Percentiles rank a stretch among this genome's conserved stretches.
Conservation (phyloP, 2,888 invertebrate species). For the Drosophila cracens region DNA sequence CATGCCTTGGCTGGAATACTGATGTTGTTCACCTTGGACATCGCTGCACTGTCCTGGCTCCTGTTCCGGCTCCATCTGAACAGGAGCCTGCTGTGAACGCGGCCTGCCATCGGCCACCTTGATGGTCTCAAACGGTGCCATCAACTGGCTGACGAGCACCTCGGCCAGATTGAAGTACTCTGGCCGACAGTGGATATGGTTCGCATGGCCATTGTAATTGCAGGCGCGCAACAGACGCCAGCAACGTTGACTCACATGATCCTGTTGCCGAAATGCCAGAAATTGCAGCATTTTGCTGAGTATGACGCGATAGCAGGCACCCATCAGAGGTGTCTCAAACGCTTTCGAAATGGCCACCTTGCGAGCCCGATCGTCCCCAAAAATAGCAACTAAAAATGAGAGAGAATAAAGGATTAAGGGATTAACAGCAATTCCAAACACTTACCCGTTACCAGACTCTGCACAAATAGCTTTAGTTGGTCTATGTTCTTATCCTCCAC, state of each 20-base stretch:
- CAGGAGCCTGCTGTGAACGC: conserved; percentile 17
- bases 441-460: conserved; percentile 78
- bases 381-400: conserved; percentile 66
- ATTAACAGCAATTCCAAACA: not conserved
- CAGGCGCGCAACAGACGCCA: conserved; percentile 83
- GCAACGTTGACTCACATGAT: conserved; percentile 78
- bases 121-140: conserved; percentile 83
- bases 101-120: conserved; percentile 52
- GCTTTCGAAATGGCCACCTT: conserved; percentile 71
- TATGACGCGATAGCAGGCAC: conserved; percentile 81
- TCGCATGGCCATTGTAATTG: conserved; percentile 78
- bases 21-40: conserved; percentile 41
- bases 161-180: conserved; percentile 84
- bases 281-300: conserved; percentile 83
- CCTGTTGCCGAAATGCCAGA: conserved; percentile 82
- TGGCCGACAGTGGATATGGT: conserved; percentile 77
- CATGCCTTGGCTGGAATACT: conserved; percentile 29
- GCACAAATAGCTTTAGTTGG: conserved; percentile 75
- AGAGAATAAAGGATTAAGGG: too few species aligned
- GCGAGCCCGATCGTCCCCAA: conserved; percentile 73
- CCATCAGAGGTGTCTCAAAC: conserved; percentile 81
- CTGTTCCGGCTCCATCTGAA: conserved; percentile 69
- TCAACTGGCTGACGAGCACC: conserved; percentile 82
- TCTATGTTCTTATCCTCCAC: conserved; percentile 79
- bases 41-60: conserved; percentile 22